Base-by-base conservation (phyloP, 2,113 vertebrate genomes). In the Erpornis zantholeuca region DNA sequence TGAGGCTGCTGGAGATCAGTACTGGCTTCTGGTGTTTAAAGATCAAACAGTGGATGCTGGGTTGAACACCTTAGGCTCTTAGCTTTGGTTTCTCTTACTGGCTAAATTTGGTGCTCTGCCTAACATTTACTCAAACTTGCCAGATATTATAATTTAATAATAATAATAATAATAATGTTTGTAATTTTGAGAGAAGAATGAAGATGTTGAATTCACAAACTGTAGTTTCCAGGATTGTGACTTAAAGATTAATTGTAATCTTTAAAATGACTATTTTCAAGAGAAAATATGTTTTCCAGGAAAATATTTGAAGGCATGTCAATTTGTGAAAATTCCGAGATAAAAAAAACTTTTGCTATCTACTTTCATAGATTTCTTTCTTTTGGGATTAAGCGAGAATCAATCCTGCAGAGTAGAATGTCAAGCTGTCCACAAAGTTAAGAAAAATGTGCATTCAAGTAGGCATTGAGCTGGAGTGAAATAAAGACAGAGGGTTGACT, bases 101-200 rank as follows among this genome's bases (percentile, higher is more conserved):
- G 94, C 95, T 94, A 92, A 95, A 81, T 89, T 90, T 65, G 50
- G 50, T 61, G 19, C 68, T 52, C 45, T 95, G 86, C 56, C 66
- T 42, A 64, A 49, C 35, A 49, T 85, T 87, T 88, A n/a, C 60
- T 81, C 50, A 88, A 79, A 63, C 75, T 56, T 96, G 61, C 88
- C 72, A 66, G 86, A 88, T 64, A 45, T 25, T 47, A 53, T n/a
- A 44, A 64, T 88, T 63, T n/a, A n/a, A n/a, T 38, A 38, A 38
- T 68, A 40, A 38, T 47, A 57, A 21, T 16, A 52, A 63, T 68
- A 65, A 76, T 73, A 77, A 45, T 50, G n/a, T 77, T 75, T 73
- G 12, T 29, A 47, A 56, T 45, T 61, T 71, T 45, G 33, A 27
- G 24, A n/a, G 61, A 29, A 61, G 23, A 66, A 68, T 71, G 24